Conservation (phyloP, 2,888 invertebrate species). For the Yponomeuta cagnagella region DNA sequence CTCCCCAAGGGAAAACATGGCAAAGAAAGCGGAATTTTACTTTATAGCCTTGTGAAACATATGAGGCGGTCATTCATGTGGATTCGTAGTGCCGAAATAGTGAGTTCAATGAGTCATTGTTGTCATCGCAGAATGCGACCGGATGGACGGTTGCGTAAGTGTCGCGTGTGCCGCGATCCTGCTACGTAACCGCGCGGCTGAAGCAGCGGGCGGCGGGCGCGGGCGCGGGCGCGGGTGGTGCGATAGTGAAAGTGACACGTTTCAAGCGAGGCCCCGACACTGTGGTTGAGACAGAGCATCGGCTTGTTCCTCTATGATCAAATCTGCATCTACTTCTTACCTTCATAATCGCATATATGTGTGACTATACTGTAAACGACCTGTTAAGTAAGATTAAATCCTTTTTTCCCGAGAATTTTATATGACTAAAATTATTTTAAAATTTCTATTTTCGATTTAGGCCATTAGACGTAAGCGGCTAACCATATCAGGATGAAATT, state of each 20-base stretch:
- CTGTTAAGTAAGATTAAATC: too few relatives aligned
- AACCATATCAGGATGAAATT: too few relatives aligned
- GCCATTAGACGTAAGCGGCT: too few relatives aligned
- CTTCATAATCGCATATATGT: too few relatives aligned
- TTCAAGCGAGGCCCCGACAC: conserved; percentile 28
- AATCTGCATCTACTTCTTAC: not conserved
- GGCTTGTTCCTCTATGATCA: conserved; percentile 13
- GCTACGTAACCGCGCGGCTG: conserved; percentile 49
- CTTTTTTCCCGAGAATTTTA: too few relatives aligned
- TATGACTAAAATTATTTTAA: too few relatives aligned
- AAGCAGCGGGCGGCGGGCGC: conserved; percentile 34
- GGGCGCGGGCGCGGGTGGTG: conserved; percentile 17
- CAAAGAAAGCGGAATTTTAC: conserved; percentile 6
- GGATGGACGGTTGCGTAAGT: conserved; percentile 59
- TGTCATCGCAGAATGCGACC: conserved; percentile 38
- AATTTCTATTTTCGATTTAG: too few relatives aligned
- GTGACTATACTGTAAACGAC: too few relatives aligned
- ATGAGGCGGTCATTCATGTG: not conserved
- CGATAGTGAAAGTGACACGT: conserved; percentile 66
- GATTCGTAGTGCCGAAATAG: not conserved
- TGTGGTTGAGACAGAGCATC: conserved; percentile 20
- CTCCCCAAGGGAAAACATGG: conserved; percentile 8
- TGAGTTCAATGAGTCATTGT: conserved; percentile 31
- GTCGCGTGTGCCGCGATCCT: conserved; percentile 46
- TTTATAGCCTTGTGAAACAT: conserved; percentile 1